These are phyloP conservation scores for Morus bassanus DNA, from an alignment of 2,797 vertebrate species.

Conservation along the genomic window DNA sequence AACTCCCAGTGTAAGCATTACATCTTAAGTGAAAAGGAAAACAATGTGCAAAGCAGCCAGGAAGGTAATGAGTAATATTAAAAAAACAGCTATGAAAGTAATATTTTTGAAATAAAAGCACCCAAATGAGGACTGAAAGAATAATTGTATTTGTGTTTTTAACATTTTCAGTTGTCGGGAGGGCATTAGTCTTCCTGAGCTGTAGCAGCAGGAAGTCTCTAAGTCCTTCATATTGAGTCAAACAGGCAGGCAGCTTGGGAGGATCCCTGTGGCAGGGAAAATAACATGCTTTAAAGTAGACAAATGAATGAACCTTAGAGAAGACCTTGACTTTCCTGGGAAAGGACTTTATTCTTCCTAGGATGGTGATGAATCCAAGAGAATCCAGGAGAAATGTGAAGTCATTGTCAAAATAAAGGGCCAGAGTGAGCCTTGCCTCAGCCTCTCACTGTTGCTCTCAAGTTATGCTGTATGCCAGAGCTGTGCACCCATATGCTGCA, in stretches of 20 bases:
- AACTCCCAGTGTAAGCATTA: neutral
- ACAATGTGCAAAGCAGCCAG: neutral
- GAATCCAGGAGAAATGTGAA: neutral
- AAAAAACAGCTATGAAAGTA: slow-evolving; percentile 45
- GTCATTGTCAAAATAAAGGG: neutral
- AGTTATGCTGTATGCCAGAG: neutral
- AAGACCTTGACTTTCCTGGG: neutral
- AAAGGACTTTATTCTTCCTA: neutral
- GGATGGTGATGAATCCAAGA: neutral
- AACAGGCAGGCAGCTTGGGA: neutral
- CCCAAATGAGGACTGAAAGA: neutral
- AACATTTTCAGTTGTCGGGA: neutral
- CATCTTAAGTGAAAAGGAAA: neutral
- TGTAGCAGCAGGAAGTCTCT: neutral
- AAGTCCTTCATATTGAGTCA: neutral
- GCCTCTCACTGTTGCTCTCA: neutral
- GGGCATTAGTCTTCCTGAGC: neutral
- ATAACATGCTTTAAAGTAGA: neutral
- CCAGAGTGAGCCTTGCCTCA: neutral
- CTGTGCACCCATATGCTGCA: accelerated
- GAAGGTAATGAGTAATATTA: slow-evolving; percentile 16
- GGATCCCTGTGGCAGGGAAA: neutral
- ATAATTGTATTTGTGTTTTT: neutral
- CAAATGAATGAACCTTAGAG: neutral
- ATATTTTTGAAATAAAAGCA: slow-evolving; percentile 29